Conservation (phyloP, 1,140 invertebrate species). For the Drosophila orosa region DNA sequence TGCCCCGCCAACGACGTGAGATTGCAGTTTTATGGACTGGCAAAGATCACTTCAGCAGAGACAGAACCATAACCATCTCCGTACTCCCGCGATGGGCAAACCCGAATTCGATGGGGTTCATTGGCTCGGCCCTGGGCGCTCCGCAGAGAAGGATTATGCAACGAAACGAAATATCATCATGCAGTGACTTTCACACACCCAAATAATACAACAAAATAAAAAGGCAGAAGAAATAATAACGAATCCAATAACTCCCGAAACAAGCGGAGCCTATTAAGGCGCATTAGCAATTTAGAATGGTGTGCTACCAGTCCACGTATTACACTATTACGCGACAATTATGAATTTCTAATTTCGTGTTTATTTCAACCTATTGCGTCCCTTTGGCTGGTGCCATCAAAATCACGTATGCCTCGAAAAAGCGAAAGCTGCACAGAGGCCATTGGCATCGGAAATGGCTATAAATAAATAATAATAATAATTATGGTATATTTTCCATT, state of each 20-base stretch:
- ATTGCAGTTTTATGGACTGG: slow-evolving; percentile 75
- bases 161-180: slow-evolving; percentile 78
- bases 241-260: slow-evolving; percentile 38
- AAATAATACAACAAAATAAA: background rate
- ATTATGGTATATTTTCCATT: slow-evolving; percentile 48
- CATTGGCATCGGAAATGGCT: slow-evolving; percentile 65
- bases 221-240: slow-evolving; percentile 13
- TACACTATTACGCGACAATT: slow-evolving; percentile 71
- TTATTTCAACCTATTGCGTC: slow-evolving; percentile 18
- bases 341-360: slow-evolving; percentile 78
- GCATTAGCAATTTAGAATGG: slow-evolving; percentile 78
- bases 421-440: slow-evolving; percentile 69
- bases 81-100: slow-evolving; percentile 1
- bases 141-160: slow-evolving; percentile 68
- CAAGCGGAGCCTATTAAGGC: slow-evolving; percentile 69
- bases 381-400: slow-evolving; percentile 49
- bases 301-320: slow-evolving; percentile 58
- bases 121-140: slow-evolving; percentile 51
- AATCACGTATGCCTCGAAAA: slow-evolving; percentile 70
- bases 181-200: slow-evolving; percentile 55
- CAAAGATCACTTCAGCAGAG: slow-evolving; percentile 27
- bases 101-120: slow-evolving; percentile 67
- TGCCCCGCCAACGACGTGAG: slow-evolving; percentile 60
- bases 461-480: slow-evolving; percentile 26
- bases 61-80: slow-evolving; percentile 9